Percentiles rank a stretch among this genome's conserved stretches.
Conservation (phyloP, 2,113 vertebrate genomes). For the Miniopterus natalensis region DNA sequence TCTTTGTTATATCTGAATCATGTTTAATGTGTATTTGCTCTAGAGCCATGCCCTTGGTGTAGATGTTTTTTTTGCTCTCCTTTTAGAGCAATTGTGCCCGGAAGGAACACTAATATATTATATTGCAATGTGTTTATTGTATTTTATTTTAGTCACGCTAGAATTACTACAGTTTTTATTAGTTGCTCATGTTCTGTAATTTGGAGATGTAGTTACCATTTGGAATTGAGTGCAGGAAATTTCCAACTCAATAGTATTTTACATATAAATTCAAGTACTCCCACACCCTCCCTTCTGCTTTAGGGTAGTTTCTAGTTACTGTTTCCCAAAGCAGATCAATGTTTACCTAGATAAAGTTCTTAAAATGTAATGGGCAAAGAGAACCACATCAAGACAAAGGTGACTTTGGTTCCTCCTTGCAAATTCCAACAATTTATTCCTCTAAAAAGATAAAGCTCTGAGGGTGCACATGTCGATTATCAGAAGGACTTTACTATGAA, state of each 20-base stretch:
- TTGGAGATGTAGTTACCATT: background rate
- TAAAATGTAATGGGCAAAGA: background rate
- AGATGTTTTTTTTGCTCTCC: background rate
- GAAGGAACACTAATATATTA: background rate
- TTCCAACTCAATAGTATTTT: background rate
- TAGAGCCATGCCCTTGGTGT: background rate
- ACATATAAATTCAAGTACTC: background rate
- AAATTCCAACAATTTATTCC: background rate
- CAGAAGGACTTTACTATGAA: background rate
- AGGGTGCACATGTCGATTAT: background rate
- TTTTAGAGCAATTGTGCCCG: background rate
- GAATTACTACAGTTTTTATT: background rate
- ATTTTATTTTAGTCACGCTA: background rate
- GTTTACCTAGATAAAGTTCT: background rate
- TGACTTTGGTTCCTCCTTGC: background rate
- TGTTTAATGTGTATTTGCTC: background rate
- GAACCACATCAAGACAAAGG: background rate
- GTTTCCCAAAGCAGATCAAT: background rate
- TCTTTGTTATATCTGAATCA: constrained; percentile 1
- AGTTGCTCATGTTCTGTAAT: background rate
- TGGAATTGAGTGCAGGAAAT: background rate
- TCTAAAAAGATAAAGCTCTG: background rate
- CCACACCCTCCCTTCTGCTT: background rate
- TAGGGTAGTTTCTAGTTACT: background rate
- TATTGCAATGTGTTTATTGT: background rate